phyloP scores from a whole-genome alignment of 2,113 vertebrate genomes.

The Eudyptes chrysolophus region DNA sequence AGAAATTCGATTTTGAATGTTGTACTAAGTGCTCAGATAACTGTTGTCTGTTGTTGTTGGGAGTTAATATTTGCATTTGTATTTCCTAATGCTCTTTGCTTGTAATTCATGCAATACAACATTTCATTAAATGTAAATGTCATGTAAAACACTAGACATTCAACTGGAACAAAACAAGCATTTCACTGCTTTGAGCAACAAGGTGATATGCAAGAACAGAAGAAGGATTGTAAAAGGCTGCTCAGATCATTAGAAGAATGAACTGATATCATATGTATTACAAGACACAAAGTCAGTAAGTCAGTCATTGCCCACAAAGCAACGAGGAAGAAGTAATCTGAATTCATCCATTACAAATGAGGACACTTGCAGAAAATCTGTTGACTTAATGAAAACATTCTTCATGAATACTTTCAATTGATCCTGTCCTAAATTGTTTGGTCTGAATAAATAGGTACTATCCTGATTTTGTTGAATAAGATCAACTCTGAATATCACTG shows the following conservation, averaged over 20 bases:
- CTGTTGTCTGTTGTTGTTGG: not conserved
- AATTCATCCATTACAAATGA: not conserved
- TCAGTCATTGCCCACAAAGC: not conserved
- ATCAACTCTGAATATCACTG: not conserved
- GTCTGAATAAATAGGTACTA: not conserved
- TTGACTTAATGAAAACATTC: not conserved
- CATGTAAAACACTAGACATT: slow-evolving; percentile 15
- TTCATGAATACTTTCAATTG: not conserved
- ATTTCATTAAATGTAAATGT: slow-evolving; percentile 25
- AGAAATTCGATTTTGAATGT: not conserved
- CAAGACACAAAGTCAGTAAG: not conserved
- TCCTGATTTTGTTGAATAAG: not conserved
- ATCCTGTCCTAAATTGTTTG: not conserved
- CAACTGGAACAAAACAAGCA: not conserved
- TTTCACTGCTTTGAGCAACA: not conserved
- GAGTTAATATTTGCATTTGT: not conserved
- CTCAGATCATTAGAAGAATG: not conserved
- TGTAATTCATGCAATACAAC: slow-evolving; percentile 8
- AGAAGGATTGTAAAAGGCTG: not conserved
- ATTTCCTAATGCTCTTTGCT: not conserved
- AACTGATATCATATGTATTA: not conserved
- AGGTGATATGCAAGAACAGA: not conserved
- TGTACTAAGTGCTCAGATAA: not conserved
- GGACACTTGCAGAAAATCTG: not conserved
- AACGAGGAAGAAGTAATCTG: not conserved